Evolutionary conservation across 2,888 invertebrate species (phyloP), one percentile per base, ranked within the genome.

Genomic region (Agonopterix alstromeriana): DNA sequence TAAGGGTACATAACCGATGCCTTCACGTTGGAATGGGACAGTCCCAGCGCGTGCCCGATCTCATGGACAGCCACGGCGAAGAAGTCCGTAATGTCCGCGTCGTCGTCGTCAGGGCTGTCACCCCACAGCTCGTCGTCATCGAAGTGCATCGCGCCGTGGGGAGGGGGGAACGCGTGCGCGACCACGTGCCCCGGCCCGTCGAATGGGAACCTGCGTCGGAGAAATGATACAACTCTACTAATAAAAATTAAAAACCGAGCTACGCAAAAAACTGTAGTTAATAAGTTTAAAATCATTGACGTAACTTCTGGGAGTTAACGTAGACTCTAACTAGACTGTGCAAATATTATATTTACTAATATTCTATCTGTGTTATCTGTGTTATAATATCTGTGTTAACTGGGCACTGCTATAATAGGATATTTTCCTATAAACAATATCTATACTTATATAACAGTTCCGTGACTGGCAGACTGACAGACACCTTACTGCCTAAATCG

Each of bases 1-100:
- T 94, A 95, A 0, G 95, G 94, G 72, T 93, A 94, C 95, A 95
- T 95, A 45, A 95, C 92, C 0, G 95, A 93, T 0, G 82, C 81
- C 40, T 84, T 83, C 0, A 90, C 91, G 5, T 90, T 86, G 0
- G 94, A 94, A 81, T 95, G 95, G 0, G 92, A 90, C 51, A 95
- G 78, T 0, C 95, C 95, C 38, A 95, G 80, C 55, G 94, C 92
- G 71, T 95, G 95, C 0, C 95, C 95, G 36, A 95, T 82, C 82
- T 95, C 95, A 62, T 95, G 95, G 5, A 94, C 89, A 4, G 94
- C 94, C 3, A 94, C 93, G 1, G 93, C 90, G 69, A 91, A 93
- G 73, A 94, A 93, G 65, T 94, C 93, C 0, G 91, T 90, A 68
- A 81, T 76, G 35, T 88, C 89, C 1, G 87, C 85, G n/a, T 80